A percentile compares a stretch with the other conserved stretches of the same genome.
phyloP scores from a whole-genome alignment of 2,113 vertebrate genomes.

The Lophura nycthemera region DNA sequence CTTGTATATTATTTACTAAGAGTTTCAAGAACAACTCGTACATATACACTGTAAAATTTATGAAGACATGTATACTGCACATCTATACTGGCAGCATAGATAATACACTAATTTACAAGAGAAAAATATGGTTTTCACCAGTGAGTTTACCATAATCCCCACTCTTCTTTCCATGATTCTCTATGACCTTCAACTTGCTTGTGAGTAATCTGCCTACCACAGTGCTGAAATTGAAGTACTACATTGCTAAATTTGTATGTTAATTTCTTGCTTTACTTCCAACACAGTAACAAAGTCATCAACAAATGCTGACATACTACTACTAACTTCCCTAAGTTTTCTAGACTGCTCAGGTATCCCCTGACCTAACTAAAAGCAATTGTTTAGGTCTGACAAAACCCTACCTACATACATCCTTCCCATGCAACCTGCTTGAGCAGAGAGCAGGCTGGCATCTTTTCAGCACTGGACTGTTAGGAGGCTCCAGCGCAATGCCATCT shows the following conservation, averaged over 20 bases:
- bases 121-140: neutral
- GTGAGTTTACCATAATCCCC: neutral
- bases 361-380: neutral
- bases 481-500: accelerated
- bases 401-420: too few relatives aligned
- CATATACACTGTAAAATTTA: neutral
- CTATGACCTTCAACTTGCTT: neutral
- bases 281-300: neutral
- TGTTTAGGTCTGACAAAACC: neutral
- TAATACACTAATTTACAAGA: neutral
- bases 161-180: neutral
- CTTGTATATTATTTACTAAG: neutral
- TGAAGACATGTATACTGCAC: neutral
- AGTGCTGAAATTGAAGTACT: neutral
- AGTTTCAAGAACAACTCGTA: neutral
- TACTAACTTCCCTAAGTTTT: neutral
- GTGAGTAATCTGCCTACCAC: neutral
- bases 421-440: neutral
- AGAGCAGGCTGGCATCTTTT: neutral
- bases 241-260: neutral
- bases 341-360: neutral
- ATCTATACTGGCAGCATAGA: neutral
- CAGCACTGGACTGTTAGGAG: too few relatives aligned
- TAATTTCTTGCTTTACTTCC: neutral
- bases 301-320: neutral